A percentile compares a stretch with the other conserved stretches of the same genome.
Evolutionary conservation across 2,113 vertebrate species (phyloP).

Genomic region (Gadus macrocephalus): DNA sequence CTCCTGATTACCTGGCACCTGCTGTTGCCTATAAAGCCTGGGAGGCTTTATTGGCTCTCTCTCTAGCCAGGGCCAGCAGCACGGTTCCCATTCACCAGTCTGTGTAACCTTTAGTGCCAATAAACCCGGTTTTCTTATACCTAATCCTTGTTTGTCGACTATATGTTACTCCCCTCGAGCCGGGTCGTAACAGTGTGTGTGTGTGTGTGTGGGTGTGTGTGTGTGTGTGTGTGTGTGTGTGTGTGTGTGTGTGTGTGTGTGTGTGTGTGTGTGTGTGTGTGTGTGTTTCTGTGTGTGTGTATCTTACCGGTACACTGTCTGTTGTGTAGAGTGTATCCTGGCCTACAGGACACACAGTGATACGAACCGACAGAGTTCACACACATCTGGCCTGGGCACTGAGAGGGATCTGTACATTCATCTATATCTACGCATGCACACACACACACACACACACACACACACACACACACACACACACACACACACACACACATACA

Average conservation of each 20-base stretch:
- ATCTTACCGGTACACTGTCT: constrained; percentile 72
- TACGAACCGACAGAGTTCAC: constrained; percentile 78
- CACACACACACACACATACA: constrained; percentile 16
- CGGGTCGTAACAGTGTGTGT: too few species aligned
- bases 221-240: too few species aligned
- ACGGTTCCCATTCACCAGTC: too few species aligned
- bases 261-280: constrained; percentile 7
- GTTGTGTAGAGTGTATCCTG: constrained; percentile 68
- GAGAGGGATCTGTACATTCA: constrained; percentile 68
- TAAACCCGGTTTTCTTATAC: too few species aligned
- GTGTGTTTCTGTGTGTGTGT: constrained; percentile 2
- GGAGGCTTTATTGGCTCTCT: too few species aligned
- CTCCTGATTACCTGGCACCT: too few species aligned
- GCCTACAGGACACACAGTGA: constrained; percentile 73
- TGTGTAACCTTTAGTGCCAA: too few species aligned
- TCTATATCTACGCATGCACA: constrained; percentile 65
- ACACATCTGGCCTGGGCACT: constrained; percentile 80
- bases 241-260: constrained; percentile 9
- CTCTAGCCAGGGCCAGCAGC: too few species aligned
- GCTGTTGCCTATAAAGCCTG: too few species aligned
- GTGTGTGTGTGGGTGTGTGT: too few species aligned
- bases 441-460: constrained; percentile 3
- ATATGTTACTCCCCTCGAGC: too few species aligned
- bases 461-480: constrained; percentile 16
- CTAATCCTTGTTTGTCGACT: too few species aligned